phyloP scores from a whole-genome alignment of 2,113 vertebrate species.

The Siniperca knerii region DNA sequence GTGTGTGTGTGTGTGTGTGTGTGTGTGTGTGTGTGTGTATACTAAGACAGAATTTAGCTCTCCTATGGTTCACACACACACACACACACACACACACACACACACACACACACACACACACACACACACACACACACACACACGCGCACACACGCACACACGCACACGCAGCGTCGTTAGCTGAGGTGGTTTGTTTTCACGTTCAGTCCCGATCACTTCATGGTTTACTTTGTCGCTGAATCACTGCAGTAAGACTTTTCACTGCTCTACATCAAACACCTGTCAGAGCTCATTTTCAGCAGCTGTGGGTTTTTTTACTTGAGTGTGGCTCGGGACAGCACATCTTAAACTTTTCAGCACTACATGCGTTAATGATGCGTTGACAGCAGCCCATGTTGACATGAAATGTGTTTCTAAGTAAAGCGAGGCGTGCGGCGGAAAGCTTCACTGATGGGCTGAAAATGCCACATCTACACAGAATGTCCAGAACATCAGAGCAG shows the following conservation, averaged over 20 bases:
- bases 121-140: background rate
- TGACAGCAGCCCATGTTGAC: slow-evolving; percentile 22
- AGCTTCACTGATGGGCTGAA: slow-evolving; percentile 20
- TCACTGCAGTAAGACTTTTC: slow-evolving; percentile 22
- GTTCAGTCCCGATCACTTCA: slow-evolving; percentile 49
- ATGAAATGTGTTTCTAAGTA: slow-evolving; percentile 44
- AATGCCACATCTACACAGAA: slow-evolving; percentile 29
- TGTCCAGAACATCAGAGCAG: background rate
- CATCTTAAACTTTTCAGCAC: slow-evolving; percentile 29
- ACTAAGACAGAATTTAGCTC: background rate
- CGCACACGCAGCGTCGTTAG: background rate
- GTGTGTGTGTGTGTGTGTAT: slow-evolving; percentile 3
- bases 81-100: background rate
- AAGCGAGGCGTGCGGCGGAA: slow-evolving; percentile 53
- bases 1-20: slow-evolving; percentile 18
- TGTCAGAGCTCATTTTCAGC: slow-evolving; percentile 45
- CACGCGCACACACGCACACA: background rate
- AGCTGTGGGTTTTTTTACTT: background rate
- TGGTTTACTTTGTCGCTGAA: slow-evolving; percentile 59
- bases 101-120: background rate
- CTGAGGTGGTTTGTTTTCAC: slow-evolving; percentile 52
- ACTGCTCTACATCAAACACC: slow-evolving; percentile 33
- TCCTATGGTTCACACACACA: slow-evolving; percentile 27
- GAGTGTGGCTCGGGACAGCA: background rate
- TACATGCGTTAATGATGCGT: slow-evolving; percentile 44